These are phyloP conservation scores for Paelopatides confundens DNA, from an alignment of 53 echinoderm and acorn worm species.

Conservation along the genomic window DNA sequence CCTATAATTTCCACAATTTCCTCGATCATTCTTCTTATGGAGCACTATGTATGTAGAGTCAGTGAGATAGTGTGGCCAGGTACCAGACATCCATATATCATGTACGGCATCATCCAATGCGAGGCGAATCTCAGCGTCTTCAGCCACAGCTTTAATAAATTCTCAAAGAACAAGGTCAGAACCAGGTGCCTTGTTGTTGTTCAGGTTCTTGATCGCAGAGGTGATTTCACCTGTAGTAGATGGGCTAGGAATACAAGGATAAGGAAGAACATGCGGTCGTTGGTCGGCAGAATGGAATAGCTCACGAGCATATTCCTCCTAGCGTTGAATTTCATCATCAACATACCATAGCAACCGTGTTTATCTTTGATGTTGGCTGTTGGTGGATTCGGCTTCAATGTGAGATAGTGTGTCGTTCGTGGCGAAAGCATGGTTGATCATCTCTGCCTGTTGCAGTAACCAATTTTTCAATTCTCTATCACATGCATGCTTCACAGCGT, in stretches of 20 bases:
- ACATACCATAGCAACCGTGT: slow-evolving; percentile 31
- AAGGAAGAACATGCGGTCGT: not conserved
- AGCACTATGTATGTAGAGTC: not conserved
- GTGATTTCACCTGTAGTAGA: not conserved
- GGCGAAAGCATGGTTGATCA: slow-evolving; percentile 16
- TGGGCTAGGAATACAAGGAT: not conserved
- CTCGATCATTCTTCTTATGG: not conserved
- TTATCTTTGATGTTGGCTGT: slow-evolving; percentile 41
- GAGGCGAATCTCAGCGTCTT: not conserved
- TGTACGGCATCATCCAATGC: not conserved
- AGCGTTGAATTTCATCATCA: slow-evolving; percentile 51
- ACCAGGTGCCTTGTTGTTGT: slow-evolving; percentile 11
- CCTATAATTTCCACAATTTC: not conserved
- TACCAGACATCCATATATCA: not conserved
- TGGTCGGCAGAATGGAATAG: slow-evolving; percentile 4
- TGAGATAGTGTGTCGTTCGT: slow-evolving; percentile 19
- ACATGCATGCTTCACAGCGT: slow-evolving; percentile 23
- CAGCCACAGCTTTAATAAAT: not conserved
- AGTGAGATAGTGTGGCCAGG: not conserved
- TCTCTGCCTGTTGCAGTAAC: slow-evolving; percentile 23
- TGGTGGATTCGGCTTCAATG: slow-evolving; percentile 8
- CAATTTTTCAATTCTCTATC: slow-evolving; percentile 4
- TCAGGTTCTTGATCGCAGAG: not conserved
- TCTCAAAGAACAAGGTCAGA: not conserved
- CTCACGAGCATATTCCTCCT: slow-evolving; percentile 15